Evolutionary conservation across 2,113 vertebrate genomes (phyloP), one percentile per base, ranked within the genome.

Genomic region (Oryzias woworae): DNA sequence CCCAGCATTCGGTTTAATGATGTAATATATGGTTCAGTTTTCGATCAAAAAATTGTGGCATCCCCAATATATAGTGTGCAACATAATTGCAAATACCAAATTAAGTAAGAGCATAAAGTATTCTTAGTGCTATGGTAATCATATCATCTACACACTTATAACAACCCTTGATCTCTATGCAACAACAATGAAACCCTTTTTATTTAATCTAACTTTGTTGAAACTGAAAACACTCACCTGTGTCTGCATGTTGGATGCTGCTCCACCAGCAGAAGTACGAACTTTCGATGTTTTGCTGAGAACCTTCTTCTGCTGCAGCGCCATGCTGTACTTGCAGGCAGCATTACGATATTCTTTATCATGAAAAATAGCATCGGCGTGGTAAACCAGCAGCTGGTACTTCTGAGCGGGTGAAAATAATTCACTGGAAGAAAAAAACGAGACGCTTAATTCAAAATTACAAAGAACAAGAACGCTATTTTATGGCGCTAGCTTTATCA

Each of bases 261-360:
- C 88, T 69, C 94, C 95, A 42, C 96, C 96, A 24, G 96, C 92
- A 28, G 96, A 96, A 13, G 96, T 95, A 5, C 97, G 94, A 20
- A 99, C 96, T 93, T 98, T 99, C 7, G 97, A 98, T 1, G 96
- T 98, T 90, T 99, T 99, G 87, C 95, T 98, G 58, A 98, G 86
- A 1, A 96, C 94, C 80, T 99, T 99, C 85, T 98, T 98, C 91
- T 98, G 96, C 82, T 99, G 97, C 66, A 99, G 83, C 18, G 96
- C 97, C 95, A 98, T 97, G 0, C 92, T 98, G 66, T 98, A 99
- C 77, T 98, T 98, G 81, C 96, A 98, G 51, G 96, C 97, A 65
- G 97, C 96, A 66, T 99, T 98, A 13, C 97, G 94, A 64, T 98
- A 99, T 1, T 99, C 97, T 75, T 98, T 99, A 69, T 99, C 97